Evolutionary conservation across 2,888 invertebrate species (phyloP), one percentile per base, ranked within the genome.

Genomic region (Watsonalla binaria): DNA sequence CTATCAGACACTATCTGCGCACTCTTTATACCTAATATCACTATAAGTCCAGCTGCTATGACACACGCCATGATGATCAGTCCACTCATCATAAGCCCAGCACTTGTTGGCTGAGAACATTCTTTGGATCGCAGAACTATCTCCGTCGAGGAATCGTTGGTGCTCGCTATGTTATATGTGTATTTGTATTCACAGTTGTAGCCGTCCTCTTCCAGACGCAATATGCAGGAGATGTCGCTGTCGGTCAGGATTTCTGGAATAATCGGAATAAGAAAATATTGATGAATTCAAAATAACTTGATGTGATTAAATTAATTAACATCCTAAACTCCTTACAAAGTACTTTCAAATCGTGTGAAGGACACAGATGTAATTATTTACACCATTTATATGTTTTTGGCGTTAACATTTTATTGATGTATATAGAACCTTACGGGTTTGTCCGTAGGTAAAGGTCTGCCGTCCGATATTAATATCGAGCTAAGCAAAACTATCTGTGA

Each of bases 1-100:
- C 90, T 88, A 62, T 93, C 93, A 0, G 90, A 89, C 0, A 84
- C 69, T 0, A 88, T 76, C 33, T 92, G 82, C 0, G 84, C 87
- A 52, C 70, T 76, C 70, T 90, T 90, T 8, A 90, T 57, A 0
- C 82, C 64, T 13, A 87, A 58, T 14, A 93, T 86, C 0, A 86
- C 57, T 0, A 91, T 52, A 0, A 93, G 46, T 0, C 93, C 93
- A 0, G 85, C 66, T 0, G 91, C 69, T 34, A 93, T 65, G 0
- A 92, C 92, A 34, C 82, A 80, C 0, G 80, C 72, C 62, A 92
- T 84, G 47, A 92, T 87, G 7, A 83, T 71, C 0, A 88, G 57
- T 0, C 72, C 83, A 9, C 76, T 83, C 24, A 74, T 78, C 78
- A 86, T 77, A 37, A 89, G 78, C 47, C 65, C 74, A 0, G 90